These are phyloP conservation scores for Phoxinus dragarum DNA, from an alignment of 2,797 vertebrate species.

Conservation along the genomic window DNA sequence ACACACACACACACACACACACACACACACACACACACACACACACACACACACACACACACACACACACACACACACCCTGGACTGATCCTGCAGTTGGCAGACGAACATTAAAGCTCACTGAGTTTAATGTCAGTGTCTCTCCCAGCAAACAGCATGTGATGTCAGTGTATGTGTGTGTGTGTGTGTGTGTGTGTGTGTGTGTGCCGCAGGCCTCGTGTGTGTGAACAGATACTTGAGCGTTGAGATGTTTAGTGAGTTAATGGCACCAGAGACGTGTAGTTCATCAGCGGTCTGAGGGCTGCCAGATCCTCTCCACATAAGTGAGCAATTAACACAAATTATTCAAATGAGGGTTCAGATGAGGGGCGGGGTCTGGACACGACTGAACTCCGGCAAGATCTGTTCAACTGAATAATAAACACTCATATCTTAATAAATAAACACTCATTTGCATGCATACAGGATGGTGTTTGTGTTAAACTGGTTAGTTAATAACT, in stretches of 20 bases:
- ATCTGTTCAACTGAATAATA: slow-evolving; percentile 37
- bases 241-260: slow-evolving; percentile 27
- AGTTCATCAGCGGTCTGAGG: slow-evolving; percentile 39
- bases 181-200: too few relatives aligned
- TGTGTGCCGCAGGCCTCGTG: not conserved
- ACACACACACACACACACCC: too few relatives aligned
- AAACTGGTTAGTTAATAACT: not conserved
- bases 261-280: slow-evolving; percentile 34
- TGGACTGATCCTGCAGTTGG: too few relatives aligned
- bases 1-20: too few relatives aligned
- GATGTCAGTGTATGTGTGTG: not conserved
- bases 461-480: not conserved
- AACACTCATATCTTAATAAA: slow-evolving; percentile 15
- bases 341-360: slow-evolving; percentile 81
- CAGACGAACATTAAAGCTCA: too few relatives aligned
- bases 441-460: slow-evolving; percentile 25
- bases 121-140: not conserved
- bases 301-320: slow-evolving; percentile 76
- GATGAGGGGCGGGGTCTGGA: slow-evolving; percentile 74
- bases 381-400: slow-evolving; percentile 56
- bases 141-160: slow-evolving; percentile 10
- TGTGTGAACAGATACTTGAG: slow-evolving; percentile 22
- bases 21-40: too few relatives aligned
- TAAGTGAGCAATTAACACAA: slow-evolving; percentile 83
- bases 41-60: too few relatives aligned